Evolutionary conservation across 2,797 vertebrate genomes (phyloP).

Genomic region (Crocodylus rhombifer): DNA sequence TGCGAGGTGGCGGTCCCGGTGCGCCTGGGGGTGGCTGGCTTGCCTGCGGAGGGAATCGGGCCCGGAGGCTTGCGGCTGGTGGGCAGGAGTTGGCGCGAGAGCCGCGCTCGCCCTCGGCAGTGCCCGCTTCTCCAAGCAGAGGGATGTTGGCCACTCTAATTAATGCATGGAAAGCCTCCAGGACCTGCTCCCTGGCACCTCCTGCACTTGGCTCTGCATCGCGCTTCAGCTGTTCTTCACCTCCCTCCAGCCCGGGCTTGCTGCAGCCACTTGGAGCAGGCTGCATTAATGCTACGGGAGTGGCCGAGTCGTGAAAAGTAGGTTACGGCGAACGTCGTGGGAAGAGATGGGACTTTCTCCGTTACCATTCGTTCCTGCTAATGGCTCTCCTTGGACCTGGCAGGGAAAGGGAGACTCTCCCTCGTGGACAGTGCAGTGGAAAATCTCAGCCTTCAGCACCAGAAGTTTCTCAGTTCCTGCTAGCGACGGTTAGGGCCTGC

Average conservation of each 20-base stretch:
- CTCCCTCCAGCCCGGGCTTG: neutral
- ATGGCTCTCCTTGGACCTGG: conserved; percentile 6
- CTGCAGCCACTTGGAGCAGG: neutral
- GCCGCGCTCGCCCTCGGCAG: neutral
- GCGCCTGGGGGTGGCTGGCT: fast-evolving
- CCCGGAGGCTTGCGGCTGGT: fast-evolving
- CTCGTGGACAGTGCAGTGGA: neutral
- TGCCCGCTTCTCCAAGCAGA: neutral
- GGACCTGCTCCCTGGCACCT: neutral
- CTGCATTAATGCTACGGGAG: conserved; percentile 69
- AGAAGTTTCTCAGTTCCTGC: neutral
- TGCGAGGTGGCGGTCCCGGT: fast-evolving
- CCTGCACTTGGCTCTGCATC: neutral
- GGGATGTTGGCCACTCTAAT: neutral
- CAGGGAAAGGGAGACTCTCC: neutral
- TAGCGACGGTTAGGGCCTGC: neutral
- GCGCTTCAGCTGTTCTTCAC: neutral
- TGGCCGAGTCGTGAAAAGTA: conserved; percentile 63
- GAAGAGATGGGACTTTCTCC: conserved; percentile 10
- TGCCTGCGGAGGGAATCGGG: fast-evolving
- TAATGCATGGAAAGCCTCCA: fast-evolving
- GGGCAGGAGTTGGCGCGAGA: neutral
- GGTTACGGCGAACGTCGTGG: conserved; percentile 54
- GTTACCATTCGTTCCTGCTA: conserved; percentile 39
- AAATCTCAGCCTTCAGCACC: neutral